phyloP scores from a whole-genome alignment of 1,140 invertebrate genomes.

The Bombus pyrosoma region DNA sequence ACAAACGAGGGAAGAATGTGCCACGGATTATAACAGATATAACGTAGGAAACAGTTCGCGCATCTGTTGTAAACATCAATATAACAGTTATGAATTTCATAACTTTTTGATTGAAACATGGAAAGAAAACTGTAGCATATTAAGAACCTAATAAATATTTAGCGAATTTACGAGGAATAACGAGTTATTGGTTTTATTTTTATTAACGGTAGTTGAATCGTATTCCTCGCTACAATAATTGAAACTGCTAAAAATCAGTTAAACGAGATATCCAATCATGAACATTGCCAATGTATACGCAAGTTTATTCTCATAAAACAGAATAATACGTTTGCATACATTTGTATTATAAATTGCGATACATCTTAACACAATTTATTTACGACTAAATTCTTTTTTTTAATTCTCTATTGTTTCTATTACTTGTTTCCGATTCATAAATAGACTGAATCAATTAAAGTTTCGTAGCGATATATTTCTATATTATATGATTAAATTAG shows the following conservation, averaged over 20 bases:
- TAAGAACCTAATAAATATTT: slow-evolving; percentile 60
- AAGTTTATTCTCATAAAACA: neutral
- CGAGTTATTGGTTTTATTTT: slow-evolving; percentile 50
- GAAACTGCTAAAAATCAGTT: neutral
- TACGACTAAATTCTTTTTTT: too few relatives aligned
- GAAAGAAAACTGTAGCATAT: slow-evolving; percentile 9
- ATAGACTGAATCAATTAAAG: neutral
- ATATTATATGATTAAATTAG: too few relatives aligned
- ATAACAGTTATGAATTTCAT: slow-evolving; percentile 34
- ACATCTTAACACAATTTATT: too few relatives aligned
- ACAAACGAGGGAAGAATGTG: neutral
- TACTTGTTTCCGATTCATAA: neutral
- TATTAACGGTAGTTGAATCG: slow-evolving; percentile 6
- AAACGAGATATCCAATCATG: slow-evolving; percentile 22
- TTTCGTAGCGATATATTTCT: too few relatives aligned
- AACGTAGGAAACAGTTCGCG: neutral
- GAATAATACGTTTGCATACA: neutral
- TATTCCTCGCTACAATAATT: slow-evolving; percentile 8
- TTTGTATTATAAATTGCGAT: neutral
- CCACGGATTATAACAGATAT: slow-evolving; percentile 32
- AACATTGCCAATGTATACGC: neutral
- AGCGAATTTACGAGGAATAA: slow-evolving; percentile 48
- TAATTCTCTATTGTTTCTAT: too few relatives aligned
- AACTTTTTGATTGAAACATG: slow-evolving; percentile 51
- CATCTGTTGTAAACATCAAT: slow-evolving; percentile 37